Evolutionary conservation across 2,797 vertebrate species (phyloP).

Genomic region (Zalophus californianus): DNA sequence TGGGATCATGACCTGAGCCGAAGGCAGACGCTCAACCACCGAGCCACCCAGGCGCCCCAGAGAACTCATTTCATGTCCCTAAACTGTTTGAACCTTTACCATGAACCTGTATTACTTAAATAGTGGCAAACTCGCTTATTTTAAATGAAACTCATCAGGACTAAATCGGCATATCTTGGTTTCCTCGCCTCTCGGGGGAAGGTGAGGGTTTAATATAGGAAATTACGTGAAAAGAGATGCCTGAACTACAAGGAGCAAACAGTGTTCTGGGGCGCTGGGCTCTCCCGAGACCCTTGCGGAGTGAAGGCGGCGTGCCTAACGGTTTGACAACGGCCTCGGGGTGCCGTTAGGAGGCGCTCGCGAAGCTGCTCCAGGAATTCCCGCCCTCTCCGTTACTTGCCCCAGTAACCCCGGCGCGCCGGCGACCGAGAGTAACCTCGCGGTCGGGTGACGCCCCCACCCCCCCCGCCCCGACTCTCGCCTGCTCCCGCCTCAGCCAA

Average conservation of each 20-base stretch:
- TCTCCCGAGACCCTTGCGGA: background rate
- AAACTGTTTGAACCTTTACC: slow-evolving; percentile 8
- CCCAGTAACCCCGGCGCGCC: slow-evolving; percentile 86
- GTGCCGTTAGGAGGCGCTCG: slow-evolving; percentile 72
- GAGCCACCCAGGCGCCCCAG: too few relatives aligned
- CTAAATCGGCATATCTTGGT: slow-evolving; percentile 21
- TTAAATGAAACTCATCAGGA: slow-evolving; percentile 13
- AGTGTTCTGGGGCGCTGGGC: background rate
- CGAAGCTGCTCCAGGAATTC: slow-evolving; percentile 21
- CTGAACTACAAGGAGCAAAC: background rate
- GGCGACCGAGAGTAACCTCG: slow-evolving; percentile 79
- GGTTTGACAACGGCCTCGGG: background rate
- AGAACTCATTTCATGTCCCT: background rate
- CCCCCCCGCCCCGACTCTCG: slow-evolving; percentile 81
- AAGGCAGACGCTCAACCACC: too few relatives aligned
- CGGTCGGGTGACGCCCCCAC: slow-evolving; percentile 20
- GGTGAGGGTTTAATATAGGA: background rate
- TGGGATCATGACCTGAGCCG: too few relatives aligned
- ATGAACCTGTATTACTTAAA: slow-evolving; percentile 15
- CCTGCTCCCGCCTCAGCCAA: slow-evolving; percentile 86
- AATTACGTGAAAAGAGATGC: background rate
- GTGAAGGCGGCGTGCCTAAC: background rate
- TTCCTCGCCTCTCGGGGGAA: background rate
- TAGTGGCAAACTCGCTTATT: background rate
- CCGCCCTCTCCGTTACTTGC: slow-evolving; percentile 72